Evolutionary conservation across 2,888 invertebrate species (phyloP).

Genomic region (Dastarcus helophoroides): DNA sequence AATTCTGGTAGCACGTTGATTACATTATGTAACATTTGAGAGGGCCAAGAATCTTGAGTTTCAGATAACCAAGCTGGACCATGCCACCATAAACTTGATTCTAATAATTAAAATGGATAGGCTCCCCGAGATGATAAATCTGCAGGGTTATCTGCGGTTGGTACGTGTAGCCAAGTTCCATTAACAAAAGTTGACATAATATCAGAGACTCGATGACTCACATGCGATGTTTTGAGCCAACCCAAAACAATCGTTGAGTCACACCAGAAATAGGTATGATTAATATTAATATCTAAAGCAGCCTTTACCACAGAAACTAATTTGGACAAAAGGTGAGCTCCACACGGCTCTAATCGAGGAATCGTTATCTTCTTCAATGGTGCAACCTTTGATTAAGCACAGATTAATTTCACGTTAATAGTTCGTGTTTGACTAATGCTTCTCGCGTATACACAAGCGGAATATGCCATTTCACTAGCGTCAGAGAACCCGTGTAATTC

Average conservation of each 20-base stretch:
- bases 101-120: conserved; percentile 3
- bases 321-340: conserved; percentile 12
- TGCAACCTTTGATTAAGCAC: conserved; percentile 17
- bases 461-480: conserved; percentile 15
- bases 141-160: conserved; percentile 10
- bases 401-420: conserved; percentile 9
- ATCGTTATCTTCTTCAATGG: conserved; percentile 15
- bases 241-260: conserved; percentile 9
- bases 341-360: conserved; percentile 16
- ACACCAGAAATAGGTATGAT: conserved; percentile 11
- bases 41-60: too few relatives aligned
- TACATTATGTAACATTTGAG: too few relatives aligned
- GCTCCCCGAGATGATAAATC: conserved; percentile 8
- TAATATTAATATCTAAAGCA: conserved; percentile 1
- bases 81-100: conserved; percentile 9
- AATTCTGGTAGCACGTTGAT: too few relatives aligned
- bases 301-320: conserved; percentile 7
- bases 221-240: too few relatives aligned
- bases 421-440: conserved; percentile 10
- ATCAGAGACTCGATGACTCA: too few relatives aligned
- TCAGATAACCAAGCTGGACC: conserved; percentile 8
- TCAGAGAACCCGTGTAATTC: conserved; percentile 21
- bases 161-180: conserved; percentile 10
- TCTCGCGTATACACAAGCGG: conserved; percentile 14
- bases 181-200: conserved; percentile 9